Conservation (phyloP, 2,113 vertebrate genomes). For the Rostratula benghalensis region DNA sequence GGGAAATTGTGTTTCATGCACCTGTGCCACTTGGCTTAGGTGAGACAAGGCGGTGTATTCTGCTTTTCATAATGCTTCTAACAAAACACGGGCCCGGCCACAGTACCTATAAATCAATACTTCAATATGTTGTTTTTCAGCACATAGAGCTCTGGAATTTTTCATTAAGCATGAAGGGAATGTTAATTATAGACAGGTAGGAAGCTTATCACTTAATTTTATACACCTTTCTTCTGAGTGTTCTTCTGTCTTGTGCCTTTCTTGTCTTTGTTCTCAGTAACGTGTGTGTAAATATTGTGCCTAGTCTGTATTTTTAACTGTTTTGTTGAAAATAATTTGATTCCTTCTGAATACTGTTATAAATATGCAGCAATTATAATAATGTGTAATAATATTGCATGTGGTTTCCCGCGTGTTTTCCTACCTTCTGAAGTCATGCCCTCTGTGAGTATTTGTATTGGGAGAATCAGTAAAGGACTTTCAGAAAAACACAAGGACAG, state of each 20-base stretch:
- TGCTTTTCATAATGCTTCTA: not conserved
- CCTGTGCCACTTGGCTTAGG: not conserved
- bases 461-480: not conserved
- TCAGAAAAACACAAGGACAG: not conserved
- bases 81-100: not conserved
- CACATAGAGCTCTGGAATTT: constrained; percentile 79
- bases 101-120: not conserved
- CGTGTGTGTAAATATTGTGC: not conserved
- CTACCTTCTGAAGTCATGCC: not conserved
- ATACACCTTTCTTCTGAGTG: not conserved
- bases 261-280: not conserved
- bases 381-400: not conserved
- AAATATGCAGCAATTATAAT: not conserved
- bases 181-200: constrained; percentile 78
- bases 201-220: not conserved
- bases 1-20: not conserved
- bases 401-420: not conserved
- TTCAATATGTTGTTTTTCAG: constrained; percentile 63
- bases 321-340: not conserved
- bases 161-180: constrained; percentile 59
- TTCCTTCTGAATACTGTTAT: not conserved
- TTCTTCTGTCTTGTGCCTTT: not conserved
- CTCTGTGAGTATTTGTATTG: not conserved
- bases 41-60: not conserved
- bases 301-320: not conserved